These are phyloP conservation scores for Trogon melanurus DNA, from an alignment of 2,113 vertebrate genomes.

Conservation along the genomic window DNA sequence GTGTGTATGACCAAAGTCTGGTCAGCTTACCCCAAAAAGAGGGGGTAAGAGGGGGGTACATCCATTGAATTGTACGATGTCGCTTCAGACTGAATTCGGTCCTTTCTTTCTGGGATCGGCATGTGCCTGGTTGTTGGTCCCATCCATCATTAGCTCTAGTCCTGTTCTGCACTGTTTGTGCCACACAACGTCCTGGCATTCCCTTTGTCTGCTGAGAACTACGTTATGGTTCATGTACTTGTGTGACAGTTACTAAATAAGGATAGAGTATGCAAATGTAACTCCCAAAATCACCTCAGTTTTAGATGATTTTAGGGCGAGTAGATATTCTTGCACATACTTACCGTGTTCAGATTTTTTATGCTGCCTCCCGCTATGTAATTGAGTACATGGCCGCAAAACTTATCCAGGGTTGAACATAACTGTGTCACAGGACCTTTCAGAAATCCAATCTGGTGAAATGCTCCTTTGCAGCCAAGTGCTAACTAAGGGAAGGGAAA, in stretches of 20 bases:
- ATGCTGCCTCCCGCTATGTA: slow-evolving; percentile 44
- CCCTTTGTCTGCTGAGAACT: neutral
- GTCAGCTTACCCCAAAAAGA: neutral
- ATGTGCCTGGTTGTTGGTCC: neutral
- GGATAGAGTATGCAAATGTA: neutral
- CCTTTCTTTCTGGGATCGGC: neutral
- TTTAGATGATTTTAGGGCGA: neutral
- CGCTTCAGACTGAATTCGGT: neutral
- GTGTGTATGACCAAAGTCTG: neutral
- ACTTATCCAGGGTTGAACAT: slow-evolving; percentile 23
- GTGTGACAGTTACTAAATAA: accelerated
- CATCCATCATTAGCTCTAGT: neutral
- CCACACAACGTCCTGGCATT: neutral
- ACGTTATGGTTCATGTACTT: neutral
- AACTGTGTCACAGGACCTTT: slow-evolving; percentile 11
- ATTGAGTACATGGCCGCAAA: slow-evolving; percentile 14
- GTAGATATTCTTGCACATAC: neutral
- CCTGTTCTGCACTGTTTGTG: neutral
- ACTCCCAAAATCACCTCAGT: neutral
- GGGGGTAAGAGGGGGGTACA: neutral
- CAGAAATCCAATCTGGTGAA: neutral
- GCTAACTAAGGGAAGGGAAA: neutral
- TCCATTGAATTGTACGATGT: neutral
- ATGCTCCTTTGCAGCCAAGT: slow-evolving; percentile 10
- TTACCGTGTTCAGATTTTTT: slow-evolving; percentile 28